Evolutionary conservation across 2,797 vertebrate genomes (phyloP).

Genomic region (Serranus cabrilla): DNA sequence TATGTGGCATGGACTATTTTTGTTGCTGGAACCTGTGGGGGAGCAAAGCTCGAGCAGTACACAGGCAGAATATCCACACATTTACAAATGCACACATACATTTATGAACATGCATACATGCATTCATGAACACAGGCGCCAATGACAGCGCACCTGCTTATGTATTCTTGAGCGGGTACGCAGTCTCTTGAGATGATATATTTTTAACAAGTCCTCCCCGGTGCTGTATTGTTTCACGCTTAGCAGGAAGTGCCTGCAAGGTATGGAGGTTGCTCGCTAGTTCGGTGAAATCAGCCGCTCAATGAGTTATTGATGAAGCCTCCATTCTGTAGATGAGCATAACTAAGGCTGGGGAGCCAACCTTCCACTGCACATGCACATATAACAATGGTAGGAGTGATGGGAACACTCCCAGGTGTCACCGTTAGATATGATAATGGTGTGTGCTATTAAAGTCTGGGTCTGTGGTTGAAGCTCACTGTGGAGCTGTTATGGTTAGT

Average conservation of each 20-base stretch:
- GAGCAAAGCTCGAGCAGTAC: not conserved
- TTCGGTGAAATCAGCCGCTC: constrained; percentile 52
- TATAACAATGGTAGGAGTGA: not conserved
- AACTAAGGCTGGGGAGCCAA: constrained; percentile 1
- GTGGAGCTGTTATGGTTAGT: not conserved
- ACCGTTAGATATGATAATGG: not conserved
- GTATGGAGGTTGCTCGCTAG: constrained; percentile 32
- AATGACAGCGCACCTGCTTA: constrained; percentile 32
- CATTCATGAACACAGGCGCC: constrained; percentile 17
- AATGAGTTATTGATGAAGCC: constrained; percentile 74
- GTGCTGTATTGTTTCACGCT: constrained; percentile 44
- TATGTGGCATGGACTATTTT: constrained; percentile 31
- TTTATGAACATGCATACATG: constrained; percentile 27
- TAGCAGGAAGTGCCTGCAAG: constrained; percentile 68
- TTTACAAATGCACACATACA: constrained; percentile 23
- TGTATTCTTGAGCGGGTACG: constrained; percentile 50
- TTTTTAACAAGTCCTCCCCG: constrained; percentile 59
- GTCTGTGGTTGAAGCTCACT: constrained; percentile 1
- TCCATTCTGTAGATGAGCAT: constrained; percentile 17
- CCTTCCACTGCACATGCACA: not conserved
- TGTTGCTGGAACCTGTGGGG: constrained; percentile 31
- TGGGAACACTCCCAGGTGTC: not conserved
- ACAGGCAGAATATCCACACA: constrained; percentile 13
- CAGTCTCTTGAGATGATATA: constrained; percentile 51
- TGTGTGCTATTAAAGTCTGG: not conserved